These are phyloP conservation scores for Neodiprion pinetum DNA, from an alignment of 1,140 invertebrate species.

Conservation along the genomic window DNA sequence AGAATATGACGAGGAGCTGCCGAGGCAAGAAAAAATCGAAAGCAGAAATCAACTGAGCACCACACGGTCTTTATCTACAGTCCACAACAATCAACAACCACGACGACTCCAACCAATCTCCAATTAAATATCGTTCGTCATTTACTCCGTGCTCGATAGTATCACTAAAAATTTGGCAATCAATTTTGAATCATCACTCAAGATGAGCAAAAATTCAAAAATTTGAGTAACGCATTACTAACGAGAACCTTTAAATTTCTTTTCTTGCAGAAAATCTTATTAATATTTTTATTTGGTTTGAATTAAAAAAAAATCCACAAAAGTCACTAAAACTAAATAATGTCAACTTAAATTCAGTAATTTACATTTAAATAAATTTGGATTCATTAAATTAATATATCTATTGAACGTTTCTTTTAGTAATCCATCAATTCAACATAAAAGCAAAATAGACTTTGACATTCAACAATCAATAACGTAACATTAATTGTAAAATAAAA, in stretches of 20 bases:
- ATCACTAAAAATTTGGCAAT: not conserved
- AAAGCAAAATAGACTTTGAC: no score
- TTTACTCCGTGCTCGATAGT: not conserved
- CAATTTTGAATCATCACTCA: not conserved
- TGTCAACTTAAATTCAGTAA: no score
- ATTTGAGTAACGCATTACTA: not conserved
- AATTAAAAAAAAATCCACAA: no score
- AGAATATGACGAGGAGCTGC: conserved; percentile 7
- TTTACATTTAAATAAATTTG: no score
- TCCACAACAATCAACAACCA: not conserved
- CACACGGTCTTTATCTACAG: not conserved
- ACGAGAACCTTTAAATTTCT: not conserved
- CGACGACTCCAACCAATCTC: not conserved
- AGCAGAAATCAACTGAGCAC: not conserved
- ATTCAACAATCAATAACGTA: no score
- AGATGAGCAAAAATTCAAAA: no score
- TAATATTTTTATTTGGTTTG: no score
- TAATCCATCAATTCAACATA: no score
- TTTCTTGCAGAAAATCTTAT: not conserved
- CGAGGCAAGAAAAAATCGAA: not conserved
- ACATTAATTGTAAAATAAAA: no score
- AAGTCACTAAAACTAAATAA: no score
- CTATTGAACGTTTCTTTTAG: no score
- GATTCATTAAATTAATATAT: no score
- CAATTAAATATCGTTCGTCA: not conserved